Conservation (phyloP, 30 jellyfish, hydroid and myxozoan genomes). For the Sanderia malayensis region DNA sequence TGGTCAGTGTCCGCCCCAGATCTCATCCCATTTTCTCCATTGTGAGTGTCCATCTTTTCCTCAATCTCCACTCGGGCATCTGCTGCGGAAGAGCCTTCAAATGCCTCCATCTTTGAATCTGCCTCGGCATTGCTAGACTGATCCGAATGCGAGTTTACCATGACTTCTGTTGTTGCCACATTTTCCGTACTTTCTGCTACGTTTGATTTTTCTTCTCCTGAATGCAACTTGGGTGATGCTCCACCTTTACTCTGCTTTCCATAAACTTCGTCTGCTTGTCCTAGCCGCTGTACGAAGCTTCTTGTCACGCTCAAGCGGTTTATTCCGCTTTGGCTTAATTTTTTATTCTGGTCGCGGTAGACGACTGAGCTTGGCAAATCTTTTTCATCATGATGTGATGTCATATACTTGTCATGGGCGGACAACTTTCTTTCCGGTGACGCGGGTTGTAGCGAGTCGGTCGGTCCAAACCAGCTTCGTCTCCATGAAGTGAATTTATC, state of each 20-base stretch:
- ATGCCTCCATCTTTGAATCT: background rate
- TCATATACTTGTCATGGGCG: background rate
- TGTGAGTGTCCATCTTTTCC: background rate
- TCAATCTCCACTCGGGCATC: background rate
- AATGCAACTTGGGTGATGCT: conserved; percentile 1
- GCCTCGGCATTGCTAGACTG: background rate
- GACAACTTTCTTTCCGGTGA: background rate
- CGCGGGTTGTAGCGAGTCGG: background rate
- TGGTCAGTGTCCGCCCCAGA: background rate
- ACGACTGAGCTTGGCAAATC: background rate
- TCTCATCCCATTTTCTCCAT: background rate
- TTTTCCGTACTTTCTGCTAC: background rate
- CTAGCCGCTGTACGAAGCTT: conserved; percentile 41
- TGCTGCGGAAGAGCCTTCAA: background rate
- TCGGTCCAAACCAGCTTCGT: conserved; percentile 16
- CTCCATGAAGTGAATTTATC: conserved; percentile 24
- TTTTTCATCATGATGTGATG: background rate
- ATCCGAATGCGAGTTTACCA: conserved; percentile 7
- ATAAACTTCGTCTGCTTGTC: conserved; percentile 26
- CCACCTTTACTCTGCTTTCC: conserved; percentile 6
- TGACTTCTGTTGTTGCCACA: too few relatives aligned
- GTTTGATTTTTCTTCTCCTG: background rate
- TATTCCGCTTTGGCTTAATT: conserved; percentile 37
- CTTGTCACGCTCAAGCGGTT: conserved; percentile 46
- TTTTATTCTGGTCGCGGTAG: background rate